A percentile compares a stretch with the other conserved stretches of the same genome.
phyloP scores from a whole-genome alignment of 1,140 invertebrate species.

The Drosophila sproati region DNA sequence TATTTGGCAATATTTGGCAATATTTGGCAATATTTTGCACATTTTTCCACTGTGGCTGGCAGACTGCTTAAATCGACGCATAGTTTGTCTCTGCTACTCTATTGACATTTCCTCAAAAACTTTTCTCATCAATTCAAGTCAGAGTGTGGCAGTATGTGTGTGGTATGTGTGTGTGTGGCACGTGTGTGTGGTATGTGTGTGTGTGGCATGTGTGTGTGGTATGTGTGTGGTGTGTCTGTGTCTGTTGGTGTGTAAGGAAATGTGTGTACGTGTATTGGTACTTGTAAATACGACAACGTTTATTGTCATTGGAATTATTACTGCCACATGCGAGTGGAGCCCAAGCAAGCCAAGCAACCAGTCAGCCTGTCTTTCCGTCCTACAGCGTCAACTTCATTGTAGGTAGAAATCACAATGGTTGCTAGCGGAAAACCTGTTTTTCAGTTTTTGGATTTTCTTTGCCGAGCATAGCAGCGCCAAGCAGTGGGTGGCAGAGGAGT shows the following conservation, averaged over 20 bases:
- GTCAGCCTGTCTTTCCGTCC: constrained; percentile 47
- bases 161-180: constrained; percentile 16
- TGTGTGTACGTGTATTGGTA: constrained; percentile 50
- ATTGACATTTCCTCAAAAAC: constrained; percentile 83
- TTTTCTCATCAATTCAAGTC: constrained; percentile 81
- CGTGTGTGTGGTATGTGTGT: constrained; percentile 31
- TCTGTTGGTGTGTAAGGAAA: not conserved
- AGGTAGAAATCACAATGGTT: constrained; percentile 79
- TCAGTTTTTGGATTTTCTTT: constrained; percentile 63
- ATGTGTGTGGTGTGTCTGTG: constrained; percentile 23
- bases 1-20: not conserved
- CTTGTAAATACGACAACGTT: constrained; percentile 83
- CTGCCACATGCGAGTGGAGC: constrained; percentile 65
- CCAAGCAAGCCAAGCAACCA: constrained; percentile 1
- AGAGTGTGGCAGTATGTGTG: constrained; percentile 49
- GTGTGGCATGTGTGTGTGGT: constrained; percentile 20
- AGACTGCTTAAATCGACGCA: constrained; percentile 43
- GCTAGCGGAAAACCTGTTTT: constrained; percentile 76
- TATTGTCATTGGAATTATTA: constrained; percentile 83
- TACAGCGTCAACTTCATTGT: constrained; percentile 46
- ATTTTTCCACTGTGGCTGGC: constrained; percentile 20
- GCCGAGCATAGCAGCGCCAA: constrained; percentile 22
- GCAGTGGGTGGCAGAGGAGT: not conserved
- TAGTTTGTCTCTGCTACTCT: constrained; percentile 78
- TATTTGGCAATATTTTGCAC: not conserved